Conservation (phyloP, 2,113 vertebrate genomes). For the Nothoprocta pentlandii region DNA sequence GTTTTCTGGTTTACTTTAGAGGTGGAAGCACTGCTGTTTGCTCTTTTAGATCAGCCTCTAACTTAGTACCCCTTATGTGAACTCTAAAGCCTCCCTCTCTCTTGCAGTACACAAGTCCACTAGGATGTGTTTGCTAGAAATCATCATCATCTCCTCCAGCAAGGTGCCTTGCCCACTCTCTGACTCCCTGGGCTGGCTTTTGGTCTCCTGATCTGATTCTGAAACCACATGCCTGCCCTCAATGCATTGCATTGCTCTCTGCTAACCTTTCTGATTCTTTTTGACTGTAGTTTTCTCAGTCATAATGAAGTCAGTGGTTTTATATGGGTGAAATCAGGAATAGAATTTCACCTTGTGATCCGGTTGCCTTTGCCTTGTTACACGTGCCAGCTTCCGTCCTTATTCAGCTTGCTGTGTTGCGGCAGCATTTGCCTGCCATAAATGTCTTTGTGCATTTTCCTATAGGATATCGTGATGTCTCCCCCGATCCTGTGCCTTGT, state of each 20-base stretch:
- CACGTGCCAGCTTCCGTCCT: not conserved
- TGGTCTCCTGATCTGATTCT: not conserved
- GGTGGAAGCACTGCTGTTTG: not conserved
- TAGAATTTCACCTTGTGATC: not conserved
- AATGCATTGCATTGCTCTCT: not conserved
- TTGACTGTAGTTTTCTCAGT: not conserved
- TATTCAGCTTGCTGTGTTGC: not conserved
- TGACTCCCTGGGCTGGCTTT: not conserved
- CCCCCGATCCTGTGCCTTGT: not conserved
- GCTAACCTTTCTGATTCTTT: not conserved
- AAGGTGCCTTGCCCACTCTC: not conserved
- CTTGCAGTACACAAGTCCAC: not conserved
- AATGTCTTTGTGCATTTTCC: not conserved
- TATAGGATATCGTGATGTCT: not conserved
- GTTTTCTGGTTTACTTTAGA: not conserved
- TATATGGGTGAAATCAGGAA: not conserved
- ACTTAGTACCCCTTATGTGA: not conserved
- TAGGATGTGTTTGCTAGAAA: not conserved
- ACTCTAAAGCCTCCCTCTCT: not conserved
- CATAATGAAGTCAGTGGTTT: not conserved
- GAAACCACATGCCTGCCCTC: not conserved
- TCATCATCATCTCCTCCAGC: not conserved
- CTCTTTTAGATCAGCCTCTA: not conserved
- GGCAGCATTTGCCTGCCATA: not conserved
- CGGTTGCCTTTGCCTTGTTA: not conserved